Conservation (phyloP, 2,113 vertebrate genomes). For the Etia nguti region DNA sequence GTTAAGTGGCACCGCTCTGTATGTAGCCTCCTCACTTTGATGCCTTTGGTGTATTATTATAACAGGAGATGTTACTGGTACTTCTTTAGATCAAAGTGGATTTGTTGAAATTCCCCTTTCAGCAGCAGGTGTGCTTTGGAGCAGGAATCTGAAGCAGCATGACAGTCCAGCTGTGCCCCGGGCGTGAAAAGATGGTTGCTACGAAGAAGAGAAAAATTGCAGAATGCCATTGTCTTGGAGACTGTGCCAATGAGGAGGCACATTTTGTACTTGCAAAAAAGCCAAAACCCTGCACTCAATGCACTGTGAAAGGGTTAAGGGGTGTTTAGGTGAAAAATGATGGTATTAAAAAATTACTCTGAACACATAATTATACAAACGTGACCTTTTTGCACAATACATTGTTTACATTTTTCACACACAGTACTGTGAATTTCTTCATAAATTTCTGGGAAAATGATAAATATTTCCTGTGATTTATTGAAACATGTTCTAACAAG, state of each 20-base stretch:
- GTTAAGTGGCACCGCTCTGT: neutral
- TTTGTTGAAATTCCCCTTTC: constrained; percentile 18
- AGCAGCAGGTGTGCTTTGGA: constrained; percentile 41
- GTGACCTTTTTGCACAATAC: neutral
- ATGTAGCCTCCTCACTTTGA: constrained; percentile 13
- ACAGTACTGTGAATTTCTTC: no score
- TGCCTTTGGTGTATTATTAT: constrained; percentile 22
- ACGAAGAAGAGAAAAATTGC: neutral
- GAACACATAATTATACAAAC: neutral
- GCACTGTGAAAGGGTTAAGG: neutral
- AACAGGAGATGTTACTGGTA: constrained; percentile 15
- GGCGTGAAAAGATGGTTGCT: neutral
- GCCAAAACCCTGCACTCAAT: neutral
- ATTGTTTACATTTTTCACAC: no score
- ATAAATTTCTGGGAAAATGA: no score
- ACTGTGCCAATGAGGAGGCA: neutral
- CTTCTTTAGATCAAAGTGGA: constrained; percentile 38
- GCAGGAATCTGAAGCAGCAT: neutral
- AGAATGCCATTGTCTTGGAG: neutral
- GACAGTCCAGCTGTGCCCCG: constrained; percentile 12
- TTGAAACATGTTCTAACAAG: no score
- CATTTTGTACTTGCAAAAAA: neutral
- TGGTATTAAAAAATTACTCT: neutral
- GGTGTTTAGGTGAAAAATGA: neutral
- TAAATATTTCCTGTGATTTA: no score